Evolutionary conservation across 2,888 invertebrate species (phyloP).

Genomic region (Taphrorychus bicolor): DNA sequence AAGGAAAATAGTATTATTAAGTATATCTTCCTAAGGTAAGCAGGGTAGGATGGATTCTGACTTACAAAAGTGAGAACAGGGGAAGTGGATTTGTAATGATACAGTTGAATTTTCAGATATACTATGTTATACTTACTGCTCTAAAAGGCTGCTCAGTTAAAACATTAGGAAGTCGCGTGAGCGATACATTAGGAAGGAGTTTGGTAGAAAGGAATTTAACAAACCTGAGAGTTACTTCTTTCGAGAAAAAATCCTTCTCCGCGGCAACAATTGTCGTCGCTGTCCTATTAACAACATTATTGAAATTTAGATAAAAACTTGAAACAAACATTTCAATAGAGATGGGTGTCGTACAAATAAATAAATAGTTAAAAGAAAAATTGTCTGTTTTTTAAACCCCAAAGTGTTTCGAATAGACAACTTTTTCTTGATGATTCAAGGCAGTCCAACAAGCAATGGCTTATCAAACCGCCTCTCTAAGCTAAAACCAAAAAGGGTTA

Average conservation of each 20-base stretch:
- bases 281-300: conserved; percentile 56
- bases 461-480: background rate
- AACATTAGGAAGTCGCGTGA: no score
- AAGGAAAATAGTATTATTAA: no score
- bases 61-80: no score
- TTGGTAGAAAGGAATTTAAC: conserved; percentile 42
- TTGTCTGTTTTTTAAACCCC: no score
- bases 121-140: no score
- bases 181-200: conserved; percentile 1
- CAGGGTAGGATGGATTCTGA: no score
- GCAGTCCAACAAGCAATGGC: no score
- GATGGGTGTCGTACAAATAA: conserved; percentile 16
- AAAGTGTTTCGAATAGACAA: background rate
- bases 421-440: conserved; percentile 1
- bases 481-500: conserved; percentile 54
- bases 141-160: no score
- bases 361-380: background rate
- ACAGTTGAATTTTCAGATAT: no score
- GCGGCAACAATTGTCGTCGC: conserved; percentile 53
- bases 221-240: conserved; percentile 60
- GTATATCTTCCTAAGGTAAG: no score
- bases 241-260: conserved; percentile 56
- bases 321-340: background rate
- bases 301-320: background rate
- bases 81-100: no score